Percentiles rank a stretch among this genome's conserved stretches.
Evolutionary conservation across 1,140 invertebrate genomes (phyloP).

Genomic region (Drosophila truncata): DNA sequence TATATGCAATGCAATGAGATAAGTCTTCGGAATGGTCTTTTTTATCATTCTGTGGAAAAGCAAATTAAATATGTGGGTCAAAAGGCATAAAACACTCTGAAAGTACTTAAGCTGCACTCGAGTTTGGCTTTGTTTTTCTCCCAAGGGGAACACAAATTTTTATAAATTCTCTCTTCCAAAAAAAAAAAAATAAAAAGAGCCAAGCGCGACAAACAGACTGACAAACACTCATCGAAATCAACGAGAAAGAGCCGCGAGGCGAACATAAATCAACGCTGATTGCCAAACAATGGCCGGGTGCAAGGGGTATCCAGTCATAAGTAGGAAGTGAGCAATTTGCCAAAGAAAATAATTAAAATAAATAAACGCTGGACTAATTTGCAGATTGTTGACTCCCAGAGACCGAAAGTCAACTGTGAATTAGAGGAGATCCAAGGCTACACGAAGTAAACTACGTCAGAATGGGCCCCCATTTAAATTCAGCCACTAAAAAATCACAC

Average conservation of each 20-base stretch:
- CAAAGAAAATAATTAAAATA: conserved; percentile 84
- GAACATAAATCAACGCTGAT: conserved; percentile 77
- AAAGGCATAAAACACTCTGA: conserved; percentile 17
- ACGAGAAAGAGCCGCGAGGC: conserved; percentile 35
- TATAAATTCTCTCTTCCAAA: neutral
- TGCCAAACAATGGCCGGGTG: conserved; percentile 70
- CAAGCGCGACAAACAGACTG: conserved; percentile 5
- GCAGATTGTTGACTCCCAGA: conserved; percentile 31
- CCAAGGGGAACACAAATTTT: neutral
- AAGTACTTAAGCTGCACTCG: conserved; percentile 32
- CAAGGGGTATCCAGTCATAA: conserved; percentile 30
- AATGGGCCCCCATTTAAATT: conserved; percentile 22
- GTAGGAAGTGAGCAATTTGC: conserved; percentile 78
- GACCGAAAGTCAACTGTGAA: conserved; percentile 29
- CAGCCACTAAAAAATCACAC: conserved; percentile 36
- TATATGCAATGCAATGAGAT: neutral
- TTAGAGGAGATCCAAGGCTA: neutral
- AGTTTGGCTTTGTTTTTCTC: conserved; percentile 10
- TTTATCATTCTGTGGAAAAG: conserved; percentile 19
- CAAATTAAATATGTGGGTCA: conserved; percentile 36
- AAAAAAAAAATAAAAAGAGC: neutral
- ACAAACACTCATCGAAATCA: conserved; percentile 24
- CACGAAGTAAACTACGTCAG: conserved; percentile 3
- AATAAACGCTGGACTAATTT: conserved; percentile 62
- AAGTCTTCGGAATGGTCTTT: neutral